Evolutionary conservation across 1,140 invertebrate genomes (phyloP).

Genomic region (Cyphomyrmex costatus): DNA sequence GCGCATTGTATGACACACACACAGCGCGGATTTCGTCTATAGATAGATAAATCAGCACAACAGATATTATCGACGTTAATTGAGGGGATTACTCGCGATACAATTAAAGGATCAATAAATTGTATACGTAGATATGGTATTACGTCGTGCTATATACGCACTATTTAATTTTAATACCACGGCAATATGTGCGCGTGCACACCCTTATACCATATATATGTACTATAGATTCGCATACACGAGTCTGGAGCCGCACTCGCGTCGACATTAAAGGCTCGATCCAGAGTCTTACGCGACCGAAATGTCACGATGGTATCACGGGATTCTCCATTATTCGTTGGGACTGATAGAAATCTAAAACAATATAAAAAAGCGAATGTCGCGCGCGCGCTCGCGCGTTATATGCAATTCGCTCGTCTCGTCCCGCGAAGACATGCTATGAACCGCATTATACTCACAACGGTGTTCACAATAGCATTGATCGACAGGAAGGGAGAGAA

Average conservation of each 20-base stretch:
- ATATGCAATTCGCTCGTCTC: conserved; percentile 16
- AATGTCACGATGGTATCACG: conserved; percentile 68
- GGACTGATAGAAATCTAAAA: conserved; percentile 43
- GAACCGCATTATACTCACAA: conserved; percentile 13
- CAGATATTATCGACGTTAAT: conserved; percentile 24
- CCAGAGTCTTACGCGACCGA: conserved; percentile 60
- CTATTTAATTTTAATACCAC: conserved; percentile 54
- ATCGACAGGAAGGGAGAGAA: conserved; percentile 57
- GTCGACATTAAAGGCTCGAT: conserved; percentile 70
- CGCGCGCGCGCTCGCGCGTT: not conserved
- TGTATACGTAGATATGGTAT: conserved; percentile 51
- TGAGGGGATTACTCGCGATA: conserved; percentile 19
- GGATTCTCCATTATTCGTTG: conserved; percentile 51
- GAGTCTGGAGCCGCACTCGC: conserved; percentile 5
- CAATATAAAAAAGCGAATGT: conserved; percentile 40
- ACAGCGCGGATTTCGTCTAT: not conserved
- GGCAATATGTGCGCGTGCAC: not conserved
- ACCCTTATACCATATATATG: conserved; percentile 17
- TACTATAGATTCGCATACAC: conserved; percentile 18
- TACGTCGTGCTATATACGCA: not conserved
- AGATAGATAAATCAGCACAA: not conserved
- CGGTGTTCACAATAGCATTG: conserved; percentile 55
- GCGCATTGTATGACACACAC: not conserved
- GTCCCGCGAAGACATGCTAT: conserved; percentile 29
- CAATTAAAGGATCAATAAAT: conserved; percentile 67